phyloP scores from a whole-genome alignment of 1,140 invertebrate genomes.

The Cardiocondyla obscurior region DNA sequence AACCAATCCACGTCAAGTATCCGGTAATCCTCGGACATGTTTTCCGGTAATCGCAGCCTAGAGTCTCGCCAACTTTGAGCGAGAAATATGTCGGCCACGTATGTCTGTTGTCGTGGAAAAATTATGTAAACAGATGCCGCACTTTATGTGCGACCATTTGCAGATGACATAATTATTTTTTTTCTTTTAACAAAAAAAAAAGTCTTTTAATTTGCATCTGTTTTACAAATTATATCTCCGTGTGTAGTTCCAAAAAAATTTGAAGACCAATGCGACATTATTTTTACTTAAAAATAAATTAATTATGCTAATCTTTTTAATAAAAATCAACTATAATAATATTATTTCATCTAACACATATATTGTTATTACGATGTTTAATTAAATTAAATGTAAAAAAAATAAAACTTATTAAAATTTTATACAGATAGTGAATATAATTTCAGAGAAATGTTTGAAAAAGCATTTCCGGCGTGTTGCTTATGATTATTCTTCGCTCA shows the following conservation, averaged over 20 bases:
- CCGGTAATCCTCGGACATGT: constrained; percentile 96
- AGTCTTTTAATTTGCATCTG: background rate
- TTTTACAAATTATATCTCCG: background rate
- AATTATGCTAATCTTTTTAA: background rate
- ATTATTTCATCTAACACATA: background rate
- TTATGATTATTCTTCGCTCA: constrained; percentile 79
- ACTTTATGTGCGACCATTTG: background rate
- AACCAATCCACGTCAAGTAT: constrained; percentile 96
- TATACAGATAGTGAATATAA: background rate
- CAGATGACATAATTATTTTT: constrained; percentile 13
- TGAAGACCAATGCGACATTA: background rate
- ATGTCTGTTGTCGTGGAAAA: constrained; percentile 87
- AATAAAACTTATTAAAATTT: background rate
- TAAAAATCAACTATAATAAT: background rate
- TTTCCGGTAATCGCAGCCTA: constrained; percentile 92
- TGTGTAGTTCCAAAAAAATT: background rate
- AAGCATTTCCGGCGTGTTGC: background rate
- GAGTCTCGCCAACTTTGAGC: constrained; percentile 96
- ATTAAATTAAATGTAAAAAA: background rate
- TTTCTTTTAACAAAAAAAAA: background rate
- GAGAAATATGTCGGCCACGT: constrained; percentile 95
- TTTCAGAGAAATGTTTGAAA: background rate
- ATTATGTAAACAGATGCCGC: constrained; percentile 18
- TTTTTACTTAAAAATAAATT: background rate
- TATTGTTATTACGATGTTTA: background rate